Evolutionary conservation across 1,140 invertebrate species (phyloP).

Genomic region (Heterodera schachtii): DNA sequence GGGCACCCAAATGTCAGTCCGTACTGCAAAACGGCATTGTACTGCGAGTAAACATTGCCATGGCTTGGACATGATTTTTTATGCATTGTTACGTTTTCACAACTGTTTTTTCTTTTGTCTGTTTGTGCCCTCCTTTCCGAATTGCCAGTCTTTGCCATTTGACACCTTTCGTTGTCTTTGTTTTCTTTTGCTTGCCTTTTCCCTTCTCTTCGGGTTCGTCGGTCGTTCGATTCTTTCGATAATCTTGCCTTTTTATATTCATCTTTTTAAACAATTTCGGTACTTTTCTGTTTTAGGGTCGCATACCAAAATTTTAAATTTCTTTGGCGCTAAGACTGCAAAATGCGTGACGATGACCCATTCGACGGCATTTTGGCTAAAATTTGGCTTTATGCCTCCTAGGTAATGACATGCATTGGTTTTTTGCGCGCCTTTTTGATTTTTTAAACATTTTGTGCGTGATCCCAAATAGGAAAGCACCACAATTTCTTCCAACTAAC

Average conservation of each 20-base stretch:
- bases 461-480: no score
- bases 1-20: conserved; percentile 49
- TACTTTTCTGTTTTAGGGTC: not conserved
- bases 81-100: not conserved
- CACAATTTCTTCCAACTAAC: no score
- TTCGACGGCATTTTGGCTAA: no score
- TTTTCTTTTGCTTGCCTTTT: not conserved
- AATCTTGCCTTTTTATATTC: conserved; percentile 2
- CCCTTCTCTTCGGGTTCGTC: not conserved
- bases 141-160: not conserved
- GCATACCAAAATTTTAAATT: not conserved
- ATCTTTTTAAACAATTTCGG: not conserved
- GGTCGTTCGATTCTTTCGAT: not conserved
- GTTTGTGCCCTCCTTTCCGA: not conserved
- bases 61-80: not conserved
- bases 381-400: no score
- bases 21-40: conserved; percentile 36
- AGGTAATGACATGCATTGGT: no score
- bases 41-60: conserved; percentile 13
- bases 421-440: no score
- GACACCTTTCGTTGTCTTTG: not conserved
- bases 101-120: not conserved
- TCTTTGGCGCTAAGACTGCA: no score
- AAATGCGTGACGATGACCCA: no score
- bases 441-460: no score